These are phyloP conservation scores for Hormaphis cornu DNA, from an alignment of 1,140 invertebrate genomes.

Conservation along the genomic window DNA sequence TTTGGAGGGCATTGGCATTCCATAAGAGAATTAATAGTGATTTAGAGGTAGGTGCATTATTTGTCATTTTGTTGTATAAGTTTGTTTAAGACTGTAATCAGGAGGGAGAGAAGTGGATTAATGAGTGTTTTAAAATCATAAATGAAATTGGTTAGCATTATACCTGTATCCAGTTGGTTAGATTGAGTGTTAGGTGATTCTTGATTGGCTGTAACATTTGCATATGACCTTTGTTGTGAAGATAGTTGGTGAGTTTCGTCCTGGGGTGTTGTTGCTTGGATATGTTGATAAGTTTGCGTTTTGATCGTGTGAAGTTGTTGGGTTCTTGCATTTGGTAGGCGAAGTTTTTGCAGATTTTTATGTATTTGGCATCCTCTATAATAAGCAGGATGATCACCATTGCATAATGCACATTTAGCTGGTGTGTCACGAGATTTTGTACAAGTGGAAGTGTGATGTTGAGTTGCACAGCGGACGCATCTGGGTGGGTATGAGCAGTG, in stretches of 20 bases:
- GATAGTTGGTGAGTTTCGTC: background rate
- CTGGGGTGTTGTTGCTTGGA: background rate
- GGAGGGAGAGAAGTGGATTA: background rate
- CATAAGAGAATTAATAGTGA: background rate
- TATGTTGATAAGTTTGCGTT: too few species aligned
- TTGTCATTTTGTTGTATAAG: background rate
- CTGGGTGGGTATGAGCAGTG: conserved; percentile 34
- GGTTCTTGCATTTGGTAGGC: background rate
- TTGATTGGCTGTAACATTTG: background rate
- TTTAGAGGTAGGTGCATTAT: background rate
- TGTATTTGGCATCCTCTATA: background rate
- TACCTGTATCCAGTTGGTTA: background rate
- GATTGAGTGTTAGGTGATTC: background rate
- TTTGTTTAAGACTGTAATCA: background rate
- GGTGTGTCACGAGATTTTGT: conserved; percentile 38
- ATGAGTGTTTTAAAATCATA: background rate
- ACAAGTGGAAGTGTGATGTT: conserved; percentile 42
- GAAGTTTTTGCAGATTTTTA: background rate
- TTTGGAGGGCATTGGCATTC: background rate
- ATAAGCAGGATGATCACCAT: conserved; percentile 39
- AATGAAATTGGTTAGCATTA: background rate
- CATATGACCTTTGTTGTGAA: background rate
- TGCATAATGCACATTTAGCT: conserved; percentile 40
- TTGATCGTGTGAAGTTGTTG: too few species aligned
- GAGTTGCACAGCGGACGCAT: conserved; percentile 41